A percentile compares a stretch with the other conserved stretches of the same genome.
Evolutionary conservation across 1,140 invertebrate genomes (phyloP).

Genomic region (Polypedilum pembai): DNA sequence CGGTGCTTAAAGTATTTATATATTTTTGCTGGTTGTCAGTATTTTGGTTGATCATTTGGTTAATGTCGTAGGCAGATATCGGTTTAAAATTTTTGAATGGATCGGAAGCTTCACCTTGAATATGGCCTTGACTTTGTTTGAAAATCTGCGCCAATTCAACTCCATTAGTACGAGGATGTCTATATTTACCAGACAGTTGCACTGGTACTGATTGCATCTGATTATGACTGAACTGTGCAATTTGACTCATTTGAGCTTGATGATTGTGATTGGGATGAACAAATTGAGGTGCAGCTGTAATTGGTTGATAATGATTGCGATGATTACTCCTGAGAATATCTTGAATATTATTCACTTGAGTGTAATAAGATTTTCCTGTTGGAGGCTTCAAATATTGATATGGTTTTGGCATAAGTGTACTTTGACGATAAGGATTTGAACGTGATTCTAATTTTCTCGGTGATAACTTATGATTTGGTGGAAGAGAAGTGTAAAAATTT

Average conservation of each 20-base stretch:
- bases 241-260: background rate
- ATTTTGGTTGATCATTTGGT: background rate
- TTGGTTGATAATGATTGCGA: background rate
- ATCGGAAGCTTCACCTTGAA: background rate
- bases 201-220: background rate
- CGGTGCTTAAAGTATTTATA: background rate
- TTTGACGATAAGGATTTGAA: background rate
- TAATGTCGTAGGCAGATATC: background rate
- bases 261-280: background rate
- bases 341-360: slow-evolving; percentile 8
- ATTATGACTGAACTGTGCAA: background rate
- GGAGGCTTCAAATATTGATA: background rate
- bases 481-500: background rate
- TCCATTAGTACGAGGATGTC: slow-evolving; percentile 6
- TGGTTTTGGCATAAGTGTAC: background rate
- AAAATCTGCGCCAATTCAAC: background rate
- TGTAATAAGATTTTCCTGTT: background rate
- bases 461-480: background rate
- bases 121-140: background rate
- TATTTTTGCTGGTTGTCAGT: background rate
- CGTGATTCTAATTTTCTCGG: background rate
- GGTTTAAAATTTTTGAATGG: slow-evolving; percentile 17
- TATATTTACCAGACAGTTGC: background rate
- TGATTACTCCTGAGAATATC: background rate
- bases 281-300: background rate